Conservation (phyloP, 2,113 vertebrate genomes). For the Colinus virginianus region DNA sequence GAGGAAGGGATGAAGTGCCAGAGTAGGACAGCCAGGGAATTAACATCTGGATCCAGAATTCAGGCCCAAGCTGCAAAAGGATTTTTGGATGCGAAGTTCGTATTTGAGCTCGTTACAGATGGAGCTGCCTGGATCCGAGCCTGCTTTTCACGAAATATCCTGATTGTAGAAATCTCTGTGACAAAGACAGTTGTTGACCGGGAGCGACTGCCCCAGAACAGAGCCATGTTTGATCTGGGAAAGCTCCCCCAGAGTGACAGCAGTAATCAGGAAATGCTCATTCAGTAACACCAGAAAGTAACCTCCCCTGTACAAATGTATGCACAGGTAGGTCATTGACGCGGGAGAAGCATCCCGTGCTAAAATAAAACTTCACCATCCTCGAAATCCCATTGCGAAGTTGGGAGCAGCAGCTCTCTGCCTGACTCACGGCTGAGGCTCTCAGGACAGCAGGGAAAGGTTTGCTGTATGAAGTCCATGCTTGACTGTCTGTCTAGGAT, state of each 20-base stretch:
- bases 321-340: not conserved
- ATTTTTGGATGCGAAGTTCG: not conserved
- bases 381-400: not conserved
- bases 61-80: not conserved
- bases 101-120: not conserved
- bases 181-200: not conserved
- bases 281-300: not conserved
- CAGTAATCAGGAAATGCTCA: not conserved
- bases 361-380: not conserved
- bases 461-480: not conserved
- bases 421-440: not conserved
- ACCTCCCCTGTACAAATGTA: not conserved
- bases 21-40: not conserved
- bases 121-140: not conserved
- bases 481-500: constrained; percentile 23
- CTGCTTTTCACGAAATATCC: not conserved
- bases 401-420: not conserved
- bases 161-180: not conserved
- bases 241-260: not conserved
- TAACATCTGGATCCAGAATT: not conserved
- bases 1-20: rapidly evolving
- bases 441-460: not conserved
- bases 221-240: not conserved
- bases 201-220: not conserved
- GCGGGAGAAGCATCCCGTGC: not conserved